Base-by-base conservation (phyloP, 1,140 invertebrate species). In the Dufourea novaeangliae region DNA sequence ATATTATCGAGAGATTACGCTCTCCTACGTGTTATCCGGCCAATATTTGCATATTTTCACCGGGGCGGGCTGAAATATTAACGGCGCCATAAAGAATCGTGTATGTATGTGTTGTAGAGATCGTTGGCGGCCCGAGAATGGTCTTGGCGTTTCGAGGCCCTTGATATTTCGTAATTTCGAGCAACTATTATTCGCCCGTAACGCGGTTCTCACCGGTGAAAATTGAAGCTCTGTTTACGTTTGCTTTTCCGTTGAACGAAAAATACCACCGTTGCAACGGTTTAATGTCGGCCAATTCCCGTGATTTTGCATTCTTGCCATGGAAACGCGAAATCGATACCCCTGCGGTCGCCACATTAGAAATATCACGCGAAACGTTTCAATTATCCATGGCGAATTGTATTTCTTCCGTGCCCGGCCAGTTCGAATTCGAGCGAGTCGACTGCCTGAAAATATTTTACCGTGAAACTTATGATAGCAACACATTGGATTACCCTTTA, bases 21-120 rank as follows among this genome's bases (percentile, higher is more conserved):
- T 22, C 44, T 50, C 2, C 27, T 27, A 3, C 14, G 27, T 29
- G 46, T 22, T 50, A 37, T 29, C 25, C 2, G 27, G 20, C 17
- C 46, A 57, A 57, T 57, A 57, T 57, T 57, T 57, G 54, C 27
- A 57, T 57, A 29, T 57, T 57, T 57, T 57, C 54, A 5, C 27
- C 29, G 14, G 0, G 14, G 14, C 46, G 46, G 4, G n/a, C n/a
- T 29, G 20, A 57, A 57, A 57, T 57, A 57, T 57, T 57, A 29
- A 57, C 29, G n/a, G n/a, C n/a, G 20, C 4, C 46, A 50, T 50
- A 50, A 50, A 50, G 46, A 50, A 50, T 50, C 46, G 46, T 7
- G 20, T n/a, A n/a, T n/a, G n/a, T n/a, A n/a, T n/a, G n/a, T n/a
- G n/a, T n/a, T n/a, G n/a, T n/a, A n/a, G n/a, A n/a, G n/a, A n/a